Percentiles rank a stretch among this genome's conserved stretches.
These are phyloP conservation scores for Zaprionus ghesquierei DNA, from an alignment of 1,140 invertebrate species.

Conservation along the genomic window DNA sequence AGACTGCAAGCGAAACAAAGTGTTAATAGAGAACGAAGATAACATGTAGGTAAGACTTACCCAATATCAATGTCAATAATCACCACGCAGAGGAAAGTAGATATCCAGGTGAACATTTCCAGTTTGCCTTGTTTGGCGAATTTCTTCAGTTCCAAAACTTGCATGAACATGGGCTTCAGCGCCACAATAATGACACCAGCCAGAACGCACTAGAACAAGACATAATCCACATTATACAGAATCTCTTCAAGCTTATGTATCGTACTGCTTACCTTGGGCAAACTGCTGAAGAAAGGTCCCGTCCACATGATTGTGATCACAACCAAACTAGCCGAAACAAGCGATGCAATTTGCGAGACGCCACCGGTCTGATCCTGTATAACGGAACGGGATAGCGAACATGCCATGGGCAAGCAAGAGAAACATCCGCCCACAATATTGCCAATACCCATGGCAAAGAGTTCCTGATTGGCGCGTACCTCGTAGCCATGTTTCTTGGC, in stretches of 20 bases:
- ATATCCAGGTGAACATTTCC: slow-evolving; percentile 93
- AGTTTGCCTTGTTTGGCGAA: slow-evolving; percentile 91
- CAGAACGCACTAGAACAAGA: slow-evolving; percentile 85
- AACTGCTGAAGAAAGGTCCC: slow-evolving; percentile 91
- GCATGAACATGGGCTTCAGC: slow-evolving; percentile 94
- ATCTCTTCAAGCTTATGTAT: fast-evolving
- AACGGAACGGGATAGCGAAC: slow-evolving; percentile 91
- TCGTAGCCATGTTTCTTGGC: slow-evolving; percentile 94
- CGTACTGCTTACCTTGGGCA: slow-evolving; percentile 86
- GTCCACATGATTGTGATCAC: slow-evolving; percentile 91
- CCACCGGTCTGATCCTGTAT: slow-evolving; percentile 92
- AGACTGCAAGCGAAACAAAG: slow-evolving; percentile 43
- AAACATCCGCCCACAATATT: slow-evolving; percentile 93
- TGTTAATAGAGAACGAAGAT: neutral
- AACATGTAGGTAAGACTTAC: slow-evolving; percentile 27
- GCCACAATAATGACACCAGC: slow-evolving; percentile 96
- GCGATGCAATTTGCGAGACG: slow-evolving; percentile 89
- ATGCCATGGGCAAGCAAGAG: slow-evolving; percentile 91
- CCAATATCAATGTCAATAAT: slow-evolving; percentile 93
- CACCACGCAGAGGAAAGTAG: slow-evolving; percentile 91
- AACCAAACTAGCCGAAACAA: slow-evolving; percentile 88
- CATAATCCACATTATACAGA: neutral
- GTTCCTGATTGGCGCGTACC: slow-evolving; percentile 94
- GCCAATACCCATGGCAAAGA: slow-evolving; percentile 89
- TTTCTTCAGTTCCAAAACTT: slow-evolving; percentile 88